Percentiles rank a stretch among this genome's conserved stretches.
phyloP scores from a whole-genome alignment of 2,797 vertebrate species.

The Aphelocoma californica region DNA sequence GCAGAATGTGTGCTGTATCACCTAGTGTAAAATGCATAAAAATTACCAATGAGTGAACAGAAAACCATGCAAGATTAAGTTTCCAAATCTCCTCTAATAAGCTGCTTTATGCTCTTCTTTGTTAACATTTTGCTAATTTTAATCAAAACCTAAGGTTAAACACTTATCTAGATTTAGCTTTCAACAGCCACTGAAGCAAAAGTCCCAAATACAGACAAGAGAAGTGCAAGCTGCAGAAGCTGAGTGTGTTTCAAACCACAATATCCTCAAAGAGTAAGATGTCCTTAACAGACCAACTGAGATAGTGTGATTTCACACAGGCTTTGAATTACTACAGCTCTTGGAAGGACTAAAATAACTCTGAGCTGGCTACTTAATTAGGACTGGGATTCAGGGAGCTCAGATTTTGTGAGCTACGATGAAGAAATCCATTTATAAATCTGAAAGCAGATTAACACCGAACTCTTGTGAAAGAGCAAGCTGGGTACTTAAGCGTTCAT shows the following conservation, averaged over 20 bases:
- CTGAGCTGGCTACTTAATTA: not conserved
- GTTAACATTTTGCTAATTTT: not conserved
- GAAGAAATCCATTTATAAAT: not conserved
- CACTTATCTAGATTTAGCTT: not conserved
- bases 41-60: not conserved
- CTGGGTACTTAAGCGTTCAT: not conserved
- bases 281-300: not conserved
- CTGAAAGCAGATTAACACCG: not conserved
- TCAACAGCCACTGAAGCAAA: not conserved
- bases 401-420: not conserved
- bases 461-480: not conserved
- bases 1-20: accelerated
- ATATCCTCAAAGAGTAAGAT: not conserved
- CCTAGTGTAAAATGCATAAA: not conserved
- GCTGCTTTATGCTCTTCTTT: not conserved
- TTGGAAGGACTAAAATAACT: not conserved
- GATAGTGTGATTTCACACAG: not conserved
- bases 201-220: not conserved
- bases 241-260: not conserved
- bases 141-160: not conserved
- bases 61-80: not conserved
- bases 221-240: not conserved
- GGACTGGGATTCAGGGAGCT: not conserved
- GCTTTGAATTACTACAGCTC: not conserved
- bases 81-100: not conserved